phyloP scores from a whole-genome alignment of 2,797 vertebrate genomes.

The Bothrops alternatus region DNA sequence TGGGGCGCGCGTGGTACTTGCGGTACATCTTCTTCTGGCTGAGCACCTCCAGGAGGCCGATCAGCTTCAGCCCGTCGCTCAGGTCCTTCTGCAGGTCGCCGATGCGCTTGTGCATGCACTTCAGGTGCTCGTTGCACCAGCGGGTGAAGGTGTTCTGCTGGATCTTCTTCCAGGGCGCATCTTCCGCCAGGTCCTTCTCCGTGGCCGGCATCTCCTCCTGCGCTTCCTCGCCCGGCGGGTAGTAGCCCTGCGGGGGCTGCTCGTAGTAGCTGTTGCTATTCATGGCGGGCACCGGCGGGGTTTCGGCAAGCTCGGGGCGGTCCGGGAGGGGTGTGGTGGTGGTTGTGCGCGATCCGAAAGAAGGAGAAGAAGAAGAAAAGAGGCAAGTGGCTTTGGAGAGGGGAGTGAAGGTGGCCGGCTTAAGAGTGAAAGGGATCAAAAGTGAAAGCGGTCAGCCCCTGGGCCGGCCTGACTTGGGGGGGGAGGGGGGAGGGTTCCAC shows the following conservation, averaged over 20 bases:
- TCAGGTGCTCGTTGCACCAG: constrained; percentile 97
- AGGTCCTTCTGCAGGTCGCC: constrained; percentile 91
- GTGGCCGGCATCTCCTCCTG: constrained; percentile 91
- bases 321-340: too few relatives aligned
- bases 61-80: constrained; percentile 89
- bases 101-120: constrained; percentile 86
- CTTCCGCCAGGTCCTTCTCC: constrained; percentile 95
- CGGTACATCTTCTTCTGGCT: constrained; percentile 97
- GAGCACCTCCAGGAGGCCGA: constrained; percentile 89
- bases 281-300: constrained; percentile 57
- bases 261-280: constrained; percentile 81
- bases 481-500: neutral
- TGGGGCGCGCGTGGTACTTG: constrained; percentile 90
- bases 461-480: neutral
- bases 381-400: neutral
- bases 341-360: neutral
- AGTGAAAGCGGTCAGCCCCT: neutral
- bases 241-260: neutral
- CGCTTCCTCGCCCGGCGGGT: constrained; percentile 2
- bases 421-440: neutral
- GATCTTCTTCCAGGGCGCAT: constrained; percentile 97
- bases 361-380: too few relatives aligned
- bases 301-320: neutral
- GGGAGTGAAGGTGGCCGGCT: neutral
- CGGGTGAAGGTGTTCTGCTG: constrained; percentile 96